These are phyloP conservation scores for Lycia hirtaria DNA, from an alignment of 2,888 invertebrate genomes.

Conservation along the genomic window DNA sequence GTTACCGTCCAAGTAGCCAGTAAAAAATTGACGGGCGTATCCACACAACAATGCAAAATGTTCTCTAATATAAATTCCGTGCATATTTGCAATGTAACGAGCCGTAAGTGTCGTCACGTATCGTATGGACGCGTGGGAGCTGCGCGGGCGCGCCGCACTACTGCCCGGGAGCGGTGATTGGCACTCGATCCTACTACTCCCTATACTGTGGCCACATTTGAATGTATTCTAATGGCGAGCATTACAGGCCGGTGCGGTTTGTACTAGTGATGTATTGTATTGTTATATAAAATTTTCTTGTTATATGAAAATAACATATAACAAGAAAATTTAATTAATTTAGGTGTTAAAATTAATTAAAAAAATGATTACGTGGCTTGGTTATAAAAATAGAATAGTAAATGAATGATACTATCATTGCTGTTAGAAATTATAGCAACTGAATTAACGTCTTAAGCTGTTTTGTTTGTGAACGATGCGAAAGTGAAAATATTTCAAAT, in stretches of 20 bases:
- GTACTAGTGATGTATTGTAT: background rate
- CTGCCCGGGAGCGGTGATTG: conserved; percentile 13
- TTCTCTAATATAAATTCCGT: conserved; percentile 6
- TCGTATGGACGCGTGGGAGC: conserved; percentile 30
- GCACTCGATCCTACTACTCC: conserved; percentile 3
- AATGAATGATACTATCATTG: too few relatives aligned
- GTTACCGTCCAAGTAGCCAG: background rate
- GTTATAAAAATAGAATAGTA: too few relatives aligned
- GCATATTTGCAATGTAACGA: conserved; percentile 11
- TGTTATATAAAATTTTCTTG: too few relatives aligned
- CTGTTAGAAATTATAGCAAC: too few relatives aligned
- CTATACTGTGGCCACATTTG: conserved; percentile 33
- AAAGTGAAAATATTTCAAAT: too few relatives aligned
- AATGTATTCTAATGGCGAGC: conserved; percentile 41
- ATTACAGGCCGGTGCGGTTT: conserved; percentile 19
- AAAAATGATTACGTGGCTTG: too few relatives aligned
- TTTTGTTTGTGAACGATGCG: too few relatives aligned
- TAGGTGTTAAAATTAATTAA: too few relatives aligned
- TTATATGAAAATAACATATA: background rate
- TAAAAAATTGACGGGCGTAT: background rate
- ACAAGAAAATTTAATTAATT: too few relatives aligned
- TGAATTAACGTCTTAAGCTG: too few relatives aligned
- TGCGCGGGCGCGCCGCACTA: conserved; percentile 13
- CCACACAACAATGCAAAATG: conserved; percentile 8
- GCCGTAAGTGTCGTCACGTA: conserved; percentile 27